Evolutionary conservation across 2,888 invertebrate species (phyloP).

Genomic region (Achlya flavicornis): DNA sequence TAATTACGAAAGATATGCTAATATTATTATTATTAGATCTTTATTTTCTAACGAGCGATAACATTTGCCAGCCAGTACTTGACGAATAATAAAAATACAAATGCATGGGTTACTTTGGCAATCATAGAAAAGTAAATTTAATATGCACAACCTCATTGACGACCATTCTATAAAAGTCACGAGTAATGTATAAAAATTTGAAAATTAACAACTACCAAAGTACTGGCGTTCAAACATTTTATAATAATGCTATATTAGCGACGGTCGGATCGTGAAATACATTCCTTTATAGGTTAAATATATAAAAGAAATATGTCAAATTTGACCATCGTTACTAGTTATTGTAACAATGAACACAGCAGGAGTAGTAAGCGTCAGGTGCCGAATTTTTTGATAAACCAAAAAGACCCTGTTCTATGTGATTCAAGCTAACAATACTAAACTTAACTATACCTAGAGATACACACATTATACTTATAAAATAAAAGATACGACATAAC

Average conservation of each 20-base stretch:
- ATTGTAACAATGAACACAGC: constrained; percentile 55
- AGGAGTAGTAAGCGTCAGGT: constrained; percentile 54
- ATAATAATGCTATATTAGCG: constrained; percentile 36
- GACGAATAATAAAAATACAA: constrained; percentile 58
- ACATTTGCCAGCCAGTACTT: constrained; percentile 66
- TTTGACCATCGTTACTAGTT: constrained; percentile 43
- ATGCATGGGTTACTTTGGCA: constrained; percentile 77
- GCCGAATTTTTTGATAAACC: constrained; percentile 62
- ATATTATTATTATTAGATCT: constrained; percentile 42
- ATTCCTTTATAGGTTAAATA: constrained; percentile 62
- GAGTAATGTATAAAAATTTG: constrained; percentile 51
- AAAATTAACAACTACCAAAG: constrained; percentile 52
- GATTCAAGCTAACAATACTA: constrained; percentile 48
- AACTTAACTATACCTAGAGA: constrained; percentile 48
- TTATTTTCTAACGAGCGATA: constrained; percentile 49
- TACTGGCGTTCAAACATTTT: constrained; percentile 60
- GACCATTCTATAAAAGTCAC: constrained; percentile 38
- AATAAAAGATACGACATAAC: constrained; percentile 21
- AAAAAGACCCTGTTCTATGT: constrained; percentile 73
- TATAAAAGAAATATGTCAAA: constrained; percentile 67
- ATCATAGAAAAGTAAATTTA: constrained; percentile 51
- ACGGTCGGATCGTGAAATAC: constrained; percentile 57
- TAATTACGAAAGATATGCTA: constrained; percentile 67
- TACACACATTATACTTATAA: constrained; percentile 46
- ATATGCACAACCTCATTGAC: constrained; percentile 53